phyloP scores from a whole-genome alignment of 2,113 vertebrate species.

The Thryonomys swinderianus region DNA sequence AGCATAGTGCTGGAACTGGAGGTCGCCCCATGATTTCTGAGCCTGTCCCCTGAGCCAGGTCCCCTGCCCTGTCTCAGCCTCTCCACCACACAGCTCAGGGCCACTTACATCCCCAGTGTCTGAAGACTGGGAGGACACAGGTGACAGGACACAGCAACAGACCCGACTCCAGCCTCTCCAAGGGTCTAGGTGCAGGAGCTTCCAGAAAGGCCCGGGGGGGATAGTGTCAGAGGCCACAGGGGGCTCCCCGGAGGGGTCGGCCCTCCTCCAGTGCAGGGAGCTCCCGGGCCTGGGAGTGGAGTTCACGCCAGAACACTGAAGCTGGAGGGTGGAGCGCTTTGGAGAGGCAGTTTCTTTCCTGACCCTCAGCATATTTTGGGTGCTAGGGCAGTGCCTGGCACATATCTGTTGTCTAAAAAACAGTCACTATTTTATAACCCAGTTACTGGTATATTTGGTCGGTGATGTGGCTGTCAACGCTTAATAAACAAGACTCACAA shows the following conservation, averaged over 20 bases:
- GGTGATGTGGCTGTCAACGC: not conserved
- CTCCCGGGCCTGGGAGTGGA: fast-evolving
- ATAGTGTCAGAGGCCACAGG: not conserved
- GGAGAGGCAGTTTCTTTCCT: not conserved
- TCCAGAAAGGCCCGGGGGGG: fast-evolving
- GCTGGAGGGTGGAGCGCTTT: not conserved
- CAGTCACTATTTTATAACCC: not conserved
- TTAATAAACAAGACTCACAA: not conserved
- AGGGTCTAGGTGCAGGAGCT: too few relatives aligned
- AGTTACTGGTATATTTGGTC: not conserved
- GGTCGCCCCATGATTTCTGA: not conserved
- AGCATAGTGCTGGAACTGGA: not conserved
- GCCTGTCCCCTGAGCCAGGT: not conserved
- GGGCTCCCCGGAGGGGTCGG: too few relatives aligned
- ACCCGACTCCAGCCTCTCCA: not conserved
- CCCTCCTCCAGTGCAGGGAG: fast-evolving
- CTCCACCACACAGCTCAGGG: too few relatives aligned
- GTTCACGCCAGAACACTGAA: not conserved
- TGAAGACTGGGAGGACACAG: not conserved
- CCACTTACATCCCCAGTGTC: not conserved
- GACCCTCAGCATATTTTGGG: not conserved
- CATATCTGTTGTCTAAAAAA: not conserved
- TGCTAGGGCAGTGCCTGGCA: not conserved
- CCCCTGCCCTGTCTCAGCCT: too few relatives aligned
- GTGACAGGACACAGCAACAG: fast-evolving